Evolutionary conservation across 1,140 invertebrate genomes (phyloP), one percentile per base, ranked within the genome.

Genomic region (Pogonognathellus flavescens): DNA sequence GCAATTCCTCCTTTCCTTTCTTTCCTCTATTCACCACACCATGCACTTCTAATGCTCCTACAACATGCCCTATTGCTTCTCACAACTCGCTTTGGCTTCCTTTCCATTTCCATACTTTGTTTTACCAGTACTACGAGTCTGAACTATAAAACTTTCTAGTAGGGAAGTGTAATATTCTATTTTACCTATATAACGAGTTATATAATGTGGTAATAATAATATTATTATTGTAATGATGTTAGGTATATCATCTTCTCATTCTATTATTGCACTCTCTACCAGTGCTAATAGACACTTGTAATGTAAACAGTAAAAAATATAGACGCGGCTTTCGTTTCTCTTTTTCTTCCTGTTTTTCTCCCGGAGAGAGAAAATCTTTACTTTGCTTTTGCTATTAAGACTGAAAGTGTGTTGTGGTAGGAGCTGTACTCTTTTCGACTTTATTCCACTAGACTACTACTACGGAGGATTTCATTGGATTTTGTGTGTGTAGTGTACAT

Each of bases 311-410:
- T 41, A 41, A 41, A 41, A 41, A 41, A 41, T 41, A 41, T 66
- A 66, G 62, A 66, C 62, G 62, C 62, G 62, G 62, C 62, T 66
- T 66, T 66, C 60, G 20, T 66, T 66, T 66, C 25, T 20, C 20
- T 66, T 66, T 66, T 22, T 22, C 25, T 66, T 22, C 14, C 62
- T 66, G 22, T 66, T 25, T 66, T 66, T 66, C 62, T 66, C 62
- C 62, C 11, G 62, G 22, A 25, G 62, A 25, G 62, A 66, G 62
- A 66, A 66, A 25, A 66, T 14, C 62, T 66, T 66, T 66, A 8
- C 22, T 25, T 66, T 25, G 31, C 31, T 41, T 41, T 41, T 41
- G 31, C 31, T 41, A 6, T 41, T 41, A 41, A n/a, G n/a, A n/a
- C n/a, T n/a, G n/a, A 41, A 41, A 41, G 31, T 41, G 1, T 41